Base-by-base conservation (phyloP, 2,797 vertebrate genomes). In the Sebastes trivittatus region DNA sequence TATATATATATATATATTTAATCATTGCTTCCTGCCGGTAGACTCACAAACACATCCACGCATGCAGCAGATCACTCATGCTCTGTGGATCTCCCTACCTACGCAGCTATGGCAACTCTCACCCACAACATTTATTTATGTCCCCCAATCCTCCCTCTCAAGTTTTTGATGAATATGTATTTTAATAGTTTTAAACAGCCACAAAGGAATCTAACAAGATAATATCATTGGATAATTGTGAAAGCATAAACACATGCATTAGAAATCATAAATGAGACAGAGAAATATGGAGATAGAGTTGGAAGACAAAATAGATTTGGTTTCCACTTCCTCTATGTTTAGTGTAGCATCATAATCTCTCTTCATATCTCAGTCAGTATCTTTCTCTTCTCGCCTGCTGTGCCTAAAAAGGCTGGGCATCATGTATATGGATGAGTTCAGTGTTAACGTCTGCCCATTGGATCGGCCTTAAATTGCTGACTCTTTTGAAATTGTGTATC, bases 101-200 rank as follows among this genome's bases (percentile, higher is more conserved):
- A 66, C 32, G 5, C 14, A 67, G 30, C 54, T 54, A 54, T 60
- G 64, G 69, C 68, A 84, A 61, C 58, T 69, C 25, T 77, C 68
- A 71, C 68, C 68, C 68, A 71, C 54, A 27, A 3, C 32, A 38
- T 58, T n/a, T 71, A 71, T 71, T 71, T 71, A n/a, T 71, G 68
- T 71, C 10, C 22, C 16, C 23, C 34, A 8, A 42, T 42, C 32
- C 34, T 42, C 16, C 34, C 23, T 71, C 68, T 34, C 29, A 69
- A 23, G 64, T 30, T 29, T 52, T 56, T 34, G 11, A 58, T 59
- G 20, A 59, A 71, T 71, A 27, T 71, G 18, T 36, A 20, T 55
- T 22, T 42, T 54, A 52, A 65, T 38, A 14, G 30, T 54, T 67
- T 54, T 20, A 36, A 34, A 69, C 13, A 22, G 52, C 30, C 7